Evolutionary conservation across 2,888 invertebrate genomes (phyloP).

Genomic region (Diloba caeruleocephala): DNA sequence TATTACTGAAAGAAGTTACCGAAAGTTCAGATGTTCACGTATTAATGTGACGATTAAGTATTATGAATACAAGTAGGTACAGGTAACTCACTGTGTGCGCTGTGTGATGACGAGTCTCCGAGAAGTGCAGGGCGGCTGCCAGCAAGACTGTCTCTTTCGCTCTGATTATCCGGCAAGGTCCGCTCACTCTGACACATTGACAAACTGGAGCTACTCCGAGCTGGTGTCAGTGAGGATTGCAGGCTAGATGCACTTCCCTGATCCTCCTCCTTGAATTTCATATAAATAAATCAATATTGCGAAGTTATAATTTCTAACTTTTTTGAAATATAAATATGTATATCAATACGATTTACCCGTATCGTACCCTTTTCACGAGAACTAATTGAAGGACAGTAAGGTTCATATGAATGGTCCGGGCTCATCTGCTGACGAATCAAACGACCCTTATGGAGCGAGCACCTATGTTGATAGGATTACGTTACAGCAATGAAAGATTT

Average conservation of each 20-base stretch:
- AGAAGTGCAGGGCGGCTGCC: conserved; percentile 66
- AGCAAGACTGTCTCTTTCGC: conserved; percentile 59
- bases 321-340: background rate
- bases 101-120: conserved; percentile 61
- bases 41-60: too few relatives aligned
- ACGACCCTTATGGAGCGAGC: conserved; percentile 3
- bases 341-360: background rate
- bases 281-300: background rate
- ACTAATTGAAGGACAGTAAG: conserved; percentile 15
- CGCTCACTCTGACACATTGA: conserved; percentile 64
- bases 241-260: conserved; percentile 69
- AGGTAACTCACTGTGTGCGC: conserved; percentile 71
- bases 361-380: conserved; percentile 7
- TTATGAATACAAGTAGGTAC: background rate
- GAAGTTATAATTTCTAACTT: background rate
- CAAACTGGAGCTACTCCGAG: conserved; percentile 68
- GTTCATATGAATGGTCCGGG: conserved; percentile 2
- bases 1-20: too few relatives aligned
- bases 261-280: conserved; percentile 54
- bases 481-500: conserved; percentile 8
- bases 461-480: conserved; percentile 14
- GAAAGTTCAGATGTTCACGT: too few relatives aligned
- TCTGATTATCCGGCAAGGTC: conserved; percentile 44
- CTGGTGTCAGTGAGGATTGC: conserved; percentile 63
- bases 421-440: conserved; percentile 22